Evolutionary conservation across 2,888 invertebrate species (phyloP).

Genomic region (Aricia artaxerxes): DNA sequence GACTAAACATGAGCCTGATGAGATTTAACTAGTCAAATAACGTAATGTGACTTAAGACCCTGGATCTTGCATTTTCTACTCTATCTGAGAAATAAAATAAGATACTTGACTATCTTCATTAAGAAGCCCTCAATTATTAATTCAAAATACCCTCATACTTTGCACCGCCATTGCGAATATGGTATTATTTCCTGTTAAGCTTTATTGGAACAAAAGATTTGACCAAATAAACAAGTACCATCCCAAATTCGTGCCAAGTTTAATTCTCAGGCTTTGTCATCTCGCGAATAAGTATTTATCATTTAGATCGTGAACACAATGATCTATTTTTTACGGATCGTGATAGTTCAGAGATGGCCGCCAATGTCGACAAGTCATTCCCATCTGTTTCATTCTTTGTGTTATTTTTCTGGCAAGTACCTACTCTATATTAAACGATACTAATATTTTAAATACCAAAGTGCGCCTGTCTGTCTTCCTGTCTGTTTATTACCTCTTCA

Average conservation of each 20-base stretch:
- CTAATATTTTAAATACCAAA: neutral
- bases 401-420: neutral
- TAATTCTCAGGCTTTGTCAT: slow-evolving; percentile 28
- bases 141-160: neutral
- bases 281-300: slow-evolving; percentile 21
- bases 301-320: slow-evolving; percentile 27
- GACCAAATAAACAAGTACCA: neutral
- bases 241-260: slow-evolving; percentile 7
- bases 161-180: neutral
- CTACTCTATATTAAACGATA: neutral
- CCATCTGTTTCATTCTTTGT: slow-evolving; percentile 15
- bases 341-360: slow-evolving; percentile 26
- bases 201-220: neutral
- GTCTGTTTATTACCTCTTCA: no score
- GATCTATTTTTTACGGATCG: slow-evolving; percentile 30
- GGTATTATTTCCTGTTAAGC: neutral
- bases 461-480: neutral
- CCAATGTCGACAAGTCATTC: slow-evolving; percentile 23
- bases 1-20: no score
- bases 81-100: no score
- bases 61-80: no score
- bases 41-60: no score
- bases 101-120: no score
- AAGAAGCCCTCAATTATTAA: neutral
- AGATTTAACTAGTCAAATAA: no score